A percentile compares a stretch with the other conserved stretches of the same genome.
These are phyloP conservation scores for Heliconius eleuchia DNA, from an alignment of 1,140 invertebrate genomes.

Conservation along the genomic window DNA sequence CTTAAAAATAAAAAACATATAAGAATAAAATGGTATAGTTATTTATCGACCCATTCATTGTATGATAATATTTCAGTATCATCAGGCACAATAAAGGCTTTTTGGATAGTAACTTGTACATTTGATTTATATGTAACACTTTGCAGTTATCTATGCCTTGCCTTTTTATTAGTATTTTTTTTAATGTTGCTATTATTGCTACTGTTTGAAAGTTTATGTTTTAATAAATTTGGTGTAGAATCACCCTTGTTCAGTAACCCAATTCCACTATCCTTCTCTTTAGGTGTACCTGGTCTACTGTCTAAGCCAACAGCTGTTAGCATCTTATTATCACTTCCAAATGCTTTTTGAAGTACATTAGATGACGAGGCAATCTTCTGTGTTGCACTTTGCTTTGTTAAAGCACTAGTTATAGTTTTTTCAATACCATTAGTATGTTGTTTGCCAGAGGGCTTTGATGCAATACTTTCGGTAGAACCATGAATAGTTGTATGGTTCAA, in stretches of 20 bases:
- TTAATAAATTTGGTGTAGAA: conserved; percentile 75
- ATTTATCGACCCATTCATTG: conserved; percentile 42
- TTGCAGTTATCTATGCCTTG: conserved; percentile 84
- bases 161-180: conserved; percentile 87
- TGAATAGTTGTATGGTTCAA: conserved; percentile 86
- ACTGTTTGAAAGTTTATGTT: conserved; percentile 82
- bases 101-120: conserved; percentile 18
- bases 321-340: conserved; percentile 75
- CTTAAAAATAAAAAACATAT: conserved; percentile 2
- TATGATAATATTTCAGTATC: conserved; percentile 28
- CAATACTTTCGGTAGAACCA: conserved; percentile 83
- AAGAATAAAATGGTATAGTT: conserved; percentile 2
- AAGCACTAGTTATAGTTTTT: conserved; percentile 59
- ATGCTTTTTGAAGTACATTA: conserved; percentile 81
- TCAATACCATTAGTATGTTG: conserved; percentile 83
- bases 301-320: conserved; percentile 68
- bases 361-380: conserved; percentile 80
- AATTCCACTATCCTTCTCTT: conserved; percentile 79
- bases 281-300: conserved; percentile 76
- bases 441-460: conserved; percentile 84
- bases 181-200: conserved; percentile 83
- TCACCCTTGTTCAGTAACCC: conserved; percentile 74
- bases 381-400: conserved; percentile 67
- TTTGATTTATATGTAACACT: conserved; percentile 15
- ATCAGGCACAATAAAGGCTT: conserved; percentile 18